These are phyloP conservation scores for Ficedula albicollis DNA, from an alignment of 2,797 vertebrate species.

Conservation along the genomic window DNA sequence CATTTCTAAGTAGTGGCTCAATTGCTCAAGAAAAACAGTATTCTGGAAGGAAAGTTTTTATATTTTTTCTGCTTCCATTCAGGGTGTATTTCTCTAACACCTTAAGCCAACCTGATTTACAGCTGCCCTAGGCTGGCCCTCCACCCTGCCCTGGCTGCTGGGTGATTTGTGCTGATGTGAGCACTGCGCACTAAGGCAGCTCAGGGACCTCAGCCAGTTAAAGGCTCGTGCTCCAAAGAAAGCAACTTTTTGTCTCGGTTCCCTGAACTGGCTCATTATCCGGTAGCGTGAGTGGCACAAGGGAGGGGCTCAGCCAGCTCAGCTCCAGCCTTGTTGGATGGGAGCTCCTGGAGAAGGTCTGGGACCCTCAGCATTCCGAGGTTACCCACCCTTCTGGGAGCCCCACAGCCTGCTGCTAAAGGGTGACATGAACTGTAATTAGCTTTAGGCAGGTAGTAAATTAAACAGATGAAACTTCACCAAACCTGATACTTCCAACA, in stretches of 20 bases:
- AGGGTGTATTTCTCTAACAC: background rate
- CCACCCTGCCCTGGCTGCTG: background rate
- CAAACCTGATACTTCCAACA: background rate
- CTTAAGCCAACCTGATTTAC: background rate
- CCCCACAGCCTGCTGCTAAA: background rate
- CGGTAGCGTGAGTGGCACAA: background rate
- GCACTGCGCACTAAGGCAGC: background rate
- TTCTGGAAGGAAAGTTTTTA: background rate
- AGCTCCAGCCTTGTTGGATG: background rate
- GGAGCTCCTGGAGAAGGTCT: background rate
- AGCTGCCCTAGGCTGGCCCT: background rate
- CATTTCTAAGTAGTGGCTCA: background rate
- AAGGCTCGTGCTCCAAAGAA: constrained; percentile 28
- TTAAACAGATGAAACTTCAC: background rate
- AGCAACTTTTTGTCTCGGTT: constrained; percentile 24
- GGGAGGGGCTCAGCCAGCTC: background rate
- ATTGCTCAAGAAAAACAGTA: background rate
- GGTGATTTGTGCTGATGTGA: constrained; percentile 1
- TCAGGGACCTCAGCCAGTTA: constrained; percentile 9
- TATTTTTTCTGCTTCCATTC: background rate
- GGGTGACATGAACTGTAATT: background rate
- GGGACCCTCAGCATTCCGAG: background rate
- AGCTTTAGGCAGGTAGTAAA: background rate
- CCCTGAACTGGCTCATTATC: constrained; percentile 17
- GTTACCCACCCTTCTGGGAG: background rate